Conservation (phyloP, 2,113 vertebrate species). For the Chloropsis hardwickii region DNA sequence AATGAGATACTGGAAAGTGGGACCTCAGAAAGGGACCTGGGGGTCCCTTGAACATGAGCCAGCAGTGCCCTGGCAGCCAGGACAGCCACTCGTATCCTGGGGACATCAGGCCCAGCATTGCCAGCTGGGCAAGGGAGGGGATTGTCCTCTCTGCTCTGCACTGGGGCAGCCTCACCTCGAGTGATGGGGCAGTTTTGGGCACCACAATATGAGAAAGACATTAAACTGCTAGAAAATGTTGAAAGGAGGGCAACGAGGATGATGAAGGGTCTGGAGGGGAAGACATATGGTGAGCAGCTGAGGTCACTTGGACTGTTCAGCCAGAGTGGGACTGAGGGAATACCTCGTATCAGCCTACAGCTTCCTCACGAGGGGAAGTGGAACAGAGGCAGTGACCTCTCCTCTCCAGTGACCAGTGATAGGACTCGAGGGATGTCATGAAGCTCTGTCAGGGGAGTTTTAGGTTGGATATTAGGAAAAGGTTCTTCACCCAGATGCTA, state of each 20-base stretch:
- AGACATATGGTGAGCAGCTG: neutral
- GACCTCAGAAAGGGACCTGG: neutral
- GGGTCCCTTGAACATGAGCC: fast-evolving
- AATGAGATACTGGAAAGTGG: neutral
- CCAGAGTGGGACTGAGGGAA: neutral
- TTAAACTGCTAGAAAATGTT: neutral
- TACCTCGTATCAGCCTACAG: fast-evolving
- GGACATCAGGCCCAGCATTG: fast-evolving
- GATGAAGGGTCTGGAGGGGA: neutral
- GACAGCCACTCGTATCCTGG: fast-evolving
- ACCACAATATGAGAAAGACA: neutral
- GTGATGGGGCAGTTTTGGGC: neutral
- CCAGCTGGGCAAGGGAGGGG: fast-evolving
- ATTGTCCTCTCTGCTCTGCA: neutral
- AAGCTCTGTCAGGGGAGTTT: neutral
- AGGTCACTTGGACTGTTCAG: neutral
- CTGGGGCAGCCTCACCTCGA: fast-evolving
- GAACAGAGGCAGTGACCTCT: neutral
- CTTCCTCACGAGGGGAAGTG: neutral
- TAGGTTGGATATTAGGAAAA: neutral
- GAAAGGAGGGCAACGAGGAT: neutral
- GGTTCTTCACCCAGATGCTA: neutral
- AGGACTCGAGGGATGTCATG: neutral
- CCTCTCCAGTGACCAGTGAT: neutral
- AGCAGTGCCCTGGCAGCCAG: neutral